Percentiles rank a stretch among this genome's conserved stretches.
Conservation (phyloP, 2,888 invertebrate species). For the Eupithecia vulgata region DNA sequence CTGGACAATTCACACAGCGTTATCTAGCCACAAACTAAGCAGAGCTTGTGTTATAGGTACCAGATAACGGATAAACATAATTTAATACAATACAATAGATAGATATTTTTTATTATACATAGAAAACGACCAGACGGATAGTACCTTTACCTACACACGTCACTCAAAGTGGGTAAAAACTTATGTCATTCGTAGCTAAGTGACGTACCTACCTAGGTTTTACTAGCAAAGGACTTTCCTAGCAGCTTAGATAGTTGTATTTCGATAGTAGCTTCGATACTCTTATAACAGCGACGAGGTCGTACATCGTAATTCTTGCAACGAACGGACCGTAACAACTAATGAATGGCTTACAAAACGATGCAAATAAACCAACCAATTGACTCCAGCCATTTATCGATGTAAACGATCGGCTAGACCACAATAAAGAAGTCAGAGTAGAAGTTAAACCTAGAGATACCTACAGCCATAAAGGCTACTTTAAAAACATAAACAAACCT, state of each 20-base stretch:
- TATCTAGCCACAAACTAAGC: no score
- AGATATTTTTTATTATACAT: no score
- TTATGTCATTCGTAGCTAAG: not conserved
- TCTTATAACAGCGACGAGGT: constrained; percentile 54
- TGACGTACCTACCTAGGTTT: not conserved
- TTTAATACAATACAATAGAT: no score
- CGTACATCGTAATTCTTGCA: constrained; percentile 70
- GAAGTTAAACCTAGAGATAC: constrained; percentile 37
- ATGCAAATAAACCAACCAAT: constrained; percentile 69
- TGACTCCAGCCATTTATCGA: constrained; percentile 58
- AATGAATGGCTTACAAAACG: constrained; percentile 73
- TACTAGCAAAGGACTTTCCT: no score
- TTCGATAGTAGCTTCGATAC: not conserved
- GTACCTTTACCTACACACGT: no score
- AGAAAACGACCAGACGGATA: no score
- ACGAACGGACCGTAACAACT: constrained; percentile 68
- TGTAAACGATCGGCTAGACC: constrained; percentile 61
- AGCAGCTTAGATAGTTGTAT: not conserved
- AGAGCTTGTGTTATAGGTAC: no score
- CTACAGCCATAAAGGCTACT: constrained; percentile 20
- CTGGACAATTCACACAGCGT: no score
- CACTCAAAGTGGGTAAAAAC: no score
- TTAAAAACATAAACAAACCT: constrained; percentile 66
- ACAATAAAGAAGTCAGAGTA: constrained; percentile 51
- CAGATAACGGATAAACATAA: no score